phyloP scores from a whole-genome alignment of 2,888 invertebrate species.

The Pandemis corylana region DNA sequence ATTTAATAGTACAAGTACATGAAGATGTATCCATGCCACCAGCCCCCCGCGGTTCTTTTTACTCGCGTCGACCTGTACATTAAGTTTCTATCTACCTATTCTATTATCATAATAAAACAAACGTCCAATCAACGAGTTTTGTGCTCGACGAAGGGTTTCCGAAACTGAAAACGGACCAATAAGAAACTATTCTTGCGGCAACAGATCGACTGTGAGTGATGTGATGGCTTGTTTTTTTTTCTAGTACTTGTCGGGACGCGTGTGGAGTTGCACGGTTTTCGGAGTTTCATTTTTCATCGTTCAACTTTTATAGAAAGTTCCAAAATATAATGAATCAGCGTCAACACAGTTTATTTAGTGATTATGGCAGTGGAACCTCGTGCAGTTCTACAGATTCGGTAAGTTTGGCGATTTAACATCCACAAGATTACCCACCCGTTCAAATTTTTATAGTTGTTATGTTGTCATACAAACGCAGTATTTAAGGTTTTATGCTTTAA shows the following conservation, averaged over 20 bases:
- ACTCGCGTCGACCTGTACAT: too few relatives aligned
- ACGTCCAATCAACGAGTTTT: constrained; percentile 6
- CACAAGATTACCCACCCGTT: neutral
- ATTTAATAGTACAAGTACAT: too few relatives aligned
- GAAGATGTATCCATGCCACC: too few relatives aligned
- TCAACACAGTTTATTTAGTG: constrained; percentile 17
- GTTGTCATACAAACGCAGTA: too few relatives aligned
- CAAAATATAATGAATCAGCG: constrained; percentile 22
- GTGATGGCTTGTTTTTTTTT: neutral
- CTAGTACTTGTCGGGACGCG: constrained; percentile 17
- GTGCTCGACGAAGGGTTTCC: constrained; percentile 12
- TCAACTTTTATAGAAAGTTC: neutral
- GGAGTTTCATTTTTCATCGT: neutral
- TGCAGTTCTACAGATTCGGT: constrained; percentile 26
- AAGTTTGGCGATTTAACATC: constrained; percentile 11
- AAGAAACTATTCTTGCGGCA: neutral
- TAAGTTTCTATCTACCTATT: too few relatives aligned
- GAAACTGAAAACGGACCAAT: constrained; percentile 26
- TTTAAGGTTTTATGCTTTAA: too few relatives aligned
- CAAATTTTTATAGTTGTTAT: neutral
- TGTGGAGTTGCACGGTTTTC: neutral
- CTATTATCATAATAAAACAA: too few relatives aligned
- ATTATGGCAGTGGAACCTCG: constrained; percentile 33
- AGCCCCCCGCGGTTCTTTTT: too few relatives aligned
- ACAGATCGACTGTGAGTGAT: neutral